A percentile compares a stretch with the other conserved stretches of the same genome.
Evolutionary conservation across 2,113 vertebrate genomes (phyloP).

Genomic region (Sigmodon hispidus): DNA sequence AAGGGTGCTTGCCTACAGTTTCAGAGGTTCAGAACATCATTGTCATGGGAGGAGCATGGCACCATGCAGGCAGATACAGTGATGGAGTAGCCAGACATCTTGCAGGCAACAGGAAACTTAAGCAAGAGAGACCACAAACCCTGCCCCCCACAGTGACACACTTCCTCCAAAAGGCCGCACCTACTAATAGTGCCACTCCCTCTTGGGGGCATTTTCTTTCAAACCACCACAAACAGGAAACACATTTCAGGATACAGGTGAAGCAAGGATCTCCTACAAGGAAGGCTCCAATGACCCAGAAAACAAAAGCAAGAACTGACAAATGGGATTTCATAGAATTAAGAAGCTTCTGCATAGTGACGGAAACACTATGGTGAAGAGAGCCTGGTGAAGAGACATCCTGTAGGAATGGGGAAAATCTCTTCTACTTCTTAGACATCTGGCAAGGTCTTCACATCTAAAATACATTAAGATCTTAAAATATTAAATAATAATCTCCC

Average conservation of each 20-base stretch:
- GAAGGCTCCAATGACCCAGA: neutral
- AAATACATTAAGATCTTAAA: neutral
- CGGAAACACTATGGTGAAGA: neutral
- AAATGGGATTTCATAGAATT: neutral
- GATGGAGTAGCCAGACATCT: neutral
- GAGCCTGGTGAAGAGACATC: neutral
- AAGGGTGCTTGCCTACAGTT: neutral
- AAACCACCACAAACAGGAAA: neutral
- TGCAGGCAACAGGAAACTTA: neutral
- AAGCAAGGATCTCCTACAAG: neutral
- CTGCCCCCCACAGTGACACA: neutral
- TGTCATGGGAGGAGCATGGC: neutral
- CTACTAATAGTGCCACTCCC: neutral
- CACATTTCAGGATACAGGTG: neutral
- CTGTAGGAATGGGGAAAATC: neutral
- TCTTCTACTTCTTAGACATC: neutral
- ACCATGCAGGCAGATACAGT: neutral
- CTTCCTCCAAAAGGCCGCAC: neutral
- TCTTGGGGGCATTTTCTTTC: neutral
- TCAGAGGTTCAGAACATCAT: neutral
- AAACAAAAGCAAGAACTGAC: neutral
- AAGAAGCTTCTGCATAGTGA: neutral
- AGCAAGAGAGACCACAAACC: neutral
- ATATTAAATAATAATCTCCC: neutral
- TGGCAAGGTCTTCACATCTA: neutral